Evolutionary conservation across 2,888 invertebrate genomes (phyloP), one percentile per base, ranked within the genome.

Genomic region (Drosophila niveifrons): DNA sequence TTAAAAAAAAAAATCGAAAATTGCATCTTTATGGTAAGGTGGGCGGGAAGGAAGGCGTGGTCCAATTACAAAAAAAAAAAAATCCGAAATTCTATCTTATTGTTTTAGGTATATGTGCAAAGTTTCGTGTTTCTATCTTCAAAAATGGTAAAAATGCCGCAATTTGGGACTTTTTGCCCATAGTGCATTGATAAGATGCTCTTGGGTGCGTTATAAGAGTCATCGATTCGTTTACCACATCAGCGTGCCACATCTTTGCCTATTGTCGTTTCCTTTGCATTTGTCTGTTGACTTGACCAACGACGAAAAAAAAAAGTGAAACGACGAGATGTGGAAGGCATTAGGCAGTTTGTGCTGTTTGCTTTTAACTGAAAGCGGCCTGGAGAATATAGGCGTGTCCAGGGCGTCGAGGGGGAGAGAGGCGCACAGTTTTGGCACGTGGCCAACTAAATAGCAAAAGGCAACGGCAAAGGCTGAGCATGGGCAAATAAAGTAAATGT

Each of bases 391-490:
- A 63, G 74, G 64, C 69, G 69, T 74, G 23, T 13, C 34, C 29
- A 15, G 31, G 43, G 52, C n/a, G 34, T 9, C 13, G 8, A 13
- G 7, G 11, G 47, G 62, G 6, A 23, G 6, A 23, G 23, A 23
- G 41, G 55, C 39, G 56, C 39, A 44, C 46, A 50, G 48, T 63
- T 59, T 73, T 78, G 46, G 65, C 59, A 18, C 66, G 63, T 80
- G 57, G 66, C 78, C 66, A 78, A 78, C 59, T 69, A 55, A 64
- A 67, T 51, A 43, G 62, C 50, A 53, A 51, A 63, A 63, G 23
- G 29, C 43, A 71, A 46, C 41, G 28, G 48, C 28, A 36, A 3
- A 10, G 34, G 34, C 34, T 11, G 23, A 17, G 62, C 39, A 44
- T 18, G 46, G 34, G 31, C 31, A 62, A 55, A 58, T 53, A 44